phyloP scores from a whole-genome alignment of 2,113 vertebrate genomes.

The Salminus brasiliensis region DNA sequence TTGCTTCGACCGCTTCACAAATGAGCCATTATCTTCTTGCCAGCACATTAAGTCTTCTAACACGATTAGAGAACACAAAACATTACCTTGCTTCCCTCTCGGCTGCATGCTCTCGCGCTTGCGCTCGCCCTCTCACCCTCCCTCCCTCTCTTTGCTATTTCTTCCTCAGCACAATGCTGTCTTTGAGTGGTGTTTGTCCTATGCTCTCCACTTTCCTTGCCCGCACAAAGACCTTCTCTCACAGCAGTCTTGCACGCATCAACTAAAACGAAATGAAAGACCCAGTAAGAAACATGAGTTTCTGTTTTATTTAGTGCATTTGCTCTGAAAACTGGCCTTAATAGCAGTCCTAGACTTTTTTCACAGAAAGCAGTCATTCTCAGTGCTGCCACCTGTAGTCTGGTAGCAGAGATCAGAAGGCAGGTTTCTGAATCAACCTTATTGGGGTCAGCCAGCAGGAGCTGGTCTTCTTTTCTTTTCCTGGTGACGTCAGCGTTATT shows the following conservation, averaged over 20 bases:
- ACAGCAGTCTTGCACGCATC: background rate
- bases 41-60: slow-evolving; percentile 73
- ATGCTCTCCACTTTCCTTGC: background rate
- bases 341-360: background rate
- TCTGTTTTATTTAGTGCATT: background rate
- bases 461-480: background rate
- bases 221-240: background rate
- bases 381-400: background rate
- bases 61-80: slow-evolving; percentile 73
- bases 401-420: background rate
- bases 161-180: background rate
- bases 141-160: slow-evolving; percentile 1
- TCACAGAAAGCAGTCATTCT: background rate
- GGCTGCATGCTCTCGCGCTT: background rate
- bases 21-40: slow-evolving; percentile 69
- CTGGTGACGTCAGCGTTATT: slow-evolving; percentile 6
- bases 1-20: slow-evolving; percentile 58
- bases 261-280: background rate
- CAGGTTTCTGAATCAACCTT: background rate
- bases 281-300: background rate
- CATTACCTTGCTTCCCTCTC: slow-evolving; percentile 53
- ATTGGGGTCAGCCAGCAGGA: slow-evolving; percentile 1
- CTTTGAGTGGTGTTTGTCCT: slow-evolving; percentile 16
- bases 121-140: background rate
- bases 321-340: background rate